Conservation (phyloP, 2,113 vertebrate species). For the Hiodon alosoides region DNA sequence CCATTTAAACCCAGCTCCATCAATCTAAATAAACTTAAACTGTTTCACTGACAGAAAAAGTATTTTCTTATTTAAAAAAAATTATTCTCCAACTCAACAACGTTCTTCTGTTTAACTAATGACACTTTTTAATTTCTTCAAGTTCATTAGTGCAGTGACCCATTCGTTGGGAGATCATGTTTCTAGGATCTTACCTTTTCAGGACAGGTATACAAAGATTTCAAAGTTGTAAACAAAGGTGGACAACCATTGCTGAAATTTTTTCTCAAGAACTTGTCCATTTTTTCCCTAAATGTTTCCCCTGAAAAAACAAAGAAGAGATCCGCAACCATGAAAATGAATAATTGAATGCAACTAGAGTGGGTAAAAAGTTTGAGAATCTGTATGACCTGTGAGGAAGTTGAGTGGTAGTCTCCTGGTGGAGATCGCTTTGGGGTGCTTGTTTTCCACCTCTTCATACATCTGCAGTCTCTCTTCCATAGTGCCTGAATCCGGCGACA, state of each 20-base stretch:
- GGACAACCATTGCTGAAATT: conserved; percentile 98
- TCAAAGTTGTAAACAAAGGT: conserved; percentile 92
- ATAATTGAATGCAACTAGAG: not conserved
- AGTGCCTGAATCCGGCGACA: conserved; percentile 57
- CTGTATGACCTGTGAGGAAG: conserved; percentile 77
- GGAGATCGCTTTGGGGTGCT: conserved; percentile 87
- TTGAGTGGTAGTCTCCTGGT: conserved; percentile 87
- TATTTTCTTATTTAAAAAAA: not conserved
- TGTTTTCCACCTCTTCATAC: conserved; percentile 89
- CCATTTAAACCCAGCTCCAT: not conserved
- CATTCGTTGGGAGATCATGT: not conserved
- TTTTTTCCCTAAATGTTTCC: conserved; percentile 88
- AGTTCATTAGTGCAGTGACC: not conserved
- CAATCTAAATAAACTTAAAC: not conserved
- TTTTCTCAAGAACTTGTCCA: conserved; percentile 92
- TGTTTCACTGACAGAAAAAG: not conserved
- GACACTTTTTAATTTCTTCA: not conserved
- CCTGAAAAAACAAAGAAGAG: conserved; percentile 54
- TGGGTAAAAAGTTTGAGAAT: not conserved
- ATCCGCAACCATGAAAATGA: not conserved
- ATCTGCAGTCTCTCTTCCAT: conserved; percentile 86
- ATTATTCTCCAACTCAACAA: not conserved
- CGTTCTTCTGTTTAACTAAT: not conserved
- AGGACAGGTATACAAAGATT: conserved; percentile 86
- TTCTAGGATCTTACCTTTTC: conserved; percentile 74